Conservation (phyloP, 1,140 invertebrate genomes). For the Hyposmocoma kahamanoa region DNA sequence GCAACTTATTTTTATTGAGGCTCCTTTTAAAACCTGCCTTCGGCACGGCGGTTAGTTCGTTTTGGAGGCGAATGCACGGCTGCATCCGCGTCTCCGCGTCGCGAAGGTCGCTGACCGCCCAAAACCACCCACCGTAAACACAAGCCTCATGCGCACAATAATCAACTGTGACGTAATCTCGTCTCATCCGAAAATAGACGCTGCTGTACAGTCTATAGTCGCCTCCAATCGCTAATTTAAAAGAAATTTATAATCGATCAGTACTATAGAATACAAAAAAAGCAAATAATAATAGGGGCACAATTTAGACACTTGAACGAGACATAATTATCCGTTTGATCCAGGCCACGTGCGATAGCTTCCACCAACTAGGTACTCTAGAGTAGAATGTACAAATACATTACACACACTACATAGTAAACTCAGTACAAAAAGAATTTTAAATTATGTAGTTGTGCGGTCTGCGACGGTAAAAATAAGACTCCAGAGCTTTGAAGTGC, state of each 20-base stretch:
- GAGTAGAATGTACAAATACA: too few relatives aligned
- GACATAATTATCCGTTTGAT: too few relatives aligned
- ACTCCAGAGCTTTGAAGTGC: conserved; percentile 22
- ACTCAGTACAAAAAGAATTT: conserved; percentile 3
- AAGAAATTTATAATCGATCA: too few relatives aligned
- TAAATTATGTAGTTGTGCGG: conserved; percentile 7
- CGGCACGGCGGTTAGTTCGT: conserved; percentile 29
- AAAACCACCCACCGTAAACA: conserved; percentile 49
- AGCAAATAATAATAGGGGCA: too few relatives aligned
- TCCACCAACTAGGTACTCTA: too few relatives aligned
- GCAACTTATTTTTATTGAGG: conserved; percentile 38
- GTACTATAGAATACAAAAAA: too few relatives aligned
- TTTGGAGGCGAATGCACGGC: conserved; percentile 14
- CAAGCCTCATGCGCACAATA: conserved; percentile 17
- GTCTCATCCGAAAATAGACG: too few relatives aligned
- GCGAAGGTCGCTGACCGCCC: conserved; percentile 57
- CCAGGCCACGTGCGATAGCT: too few relatives aligned
- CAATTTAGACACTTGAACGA: too few relatives aligned
- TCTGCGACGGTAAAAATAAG: conserved; percentile 33
- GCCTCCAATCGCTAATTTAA: too few relatives aligned
- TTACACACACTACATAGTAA: too few relatives aligned
- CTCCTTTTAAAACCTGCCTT: conserved; percentile 40
- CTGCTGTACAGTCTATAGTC: too few relatives aligned
- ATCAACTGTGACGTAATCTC: conserved; percentile 2
- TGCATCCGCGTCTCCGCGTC: conserved; percentile 41